Evolutionary conservation across 2,797 vertebrate genomes (phyloP).

Genomic region (Sebastes diaconus): DNA sequence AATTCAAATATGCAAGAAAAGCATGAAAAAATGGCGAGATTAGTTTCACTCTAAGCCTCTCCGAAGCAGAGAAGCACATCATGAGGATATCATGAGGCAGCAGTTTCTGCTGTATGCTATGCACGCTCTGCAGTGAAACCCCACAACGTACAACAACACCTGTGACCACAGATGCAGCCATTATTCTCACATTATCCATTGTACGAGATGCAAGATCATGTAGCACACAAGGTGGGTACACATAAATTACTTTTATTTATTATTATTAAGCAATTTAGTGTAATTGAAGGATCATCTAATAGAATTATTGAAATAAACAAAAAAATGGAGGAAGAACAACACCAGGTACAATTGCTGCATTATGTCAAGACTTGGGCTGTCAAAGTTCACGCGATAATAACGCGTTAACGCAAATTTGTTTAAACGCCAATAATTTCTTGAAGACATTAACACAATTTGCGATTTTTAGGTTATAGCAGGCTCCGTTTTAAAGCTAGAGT

Average conservation of each 20-base stretch:
- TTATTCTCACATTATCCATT: constrained; percentile 15
- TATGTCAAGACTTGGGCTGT: too few species aligned
- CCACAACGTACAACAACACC: constrained; percentile 9
- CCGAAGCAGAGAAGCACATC: neutral
- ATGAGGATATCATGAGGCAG: constrained; percentile 23
- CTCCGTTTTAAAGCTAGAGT: too few species aligned
- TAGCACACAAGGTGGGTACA: neutral
- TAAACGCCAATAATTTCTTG: too few species aligned
- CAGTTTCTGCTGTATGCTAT: neutral
- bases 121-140: neutral
- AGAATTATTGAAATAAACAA: neutral
- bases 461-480: too few species aligned
- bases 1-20: neutral
- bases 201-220: neutral
- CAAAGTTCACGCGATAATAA: too few species aligned
- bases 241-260: neutral
- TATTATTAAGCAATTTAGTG: neutral
- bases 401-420: too few species aligned
- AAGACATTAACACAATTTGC: too few species aligned
- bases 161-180: constrained; percentile 30
- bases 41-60: neutral
- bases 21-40: neutral
- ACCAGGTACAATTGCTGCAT: neutral
- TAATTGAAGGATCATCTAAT: neutral
- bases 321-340: neutral